Percentiles rank a stretch among this genome's conserved stretches.
phyloP scores from a whole-genome alignment of 37 sponge, comb jelly and placozoan species.

The Beroe forskalii region DNA sequence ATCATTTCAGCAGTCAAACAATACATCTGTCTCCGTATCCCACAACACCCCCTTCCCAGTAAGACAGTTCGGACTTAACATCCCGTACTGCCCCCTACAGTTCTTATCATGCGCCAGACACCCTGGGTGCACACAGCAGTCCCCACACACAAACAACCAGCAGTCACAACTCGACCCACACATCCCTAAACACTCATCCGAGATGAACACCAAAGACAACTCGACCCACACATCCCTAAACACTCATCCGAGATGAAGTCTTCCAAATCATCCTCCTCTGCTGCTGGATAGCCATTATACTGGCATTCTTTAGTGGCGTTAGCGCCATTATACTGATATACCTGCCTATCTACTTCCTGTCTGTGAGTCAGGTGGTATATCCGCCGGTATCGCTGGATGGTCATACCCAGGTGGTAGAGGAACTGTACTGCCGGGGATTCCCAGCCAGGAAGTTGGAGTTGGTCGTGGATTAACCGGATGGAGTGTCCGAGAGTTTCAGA shows the following conservation, averaged over 20 bases:
- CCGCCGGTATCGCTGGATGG: neutral
- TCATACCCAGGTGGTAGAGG: slow-evolving; percentile 31
- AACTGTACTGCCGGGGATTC: slow-evolving; percentile 44
- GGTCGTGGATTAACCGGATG: slow-evolving; percentile 15
- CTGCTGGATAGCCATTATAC: neutral
- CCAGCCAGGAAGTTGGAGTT: slow-evolving; percentile 37
- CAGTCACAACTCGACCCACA: neutral
- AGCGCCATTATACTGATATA: neutral
- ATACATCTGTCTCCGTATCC: neutral
- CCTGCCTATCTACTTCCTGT: neutral
- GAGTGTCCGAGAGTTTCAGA: neutral
- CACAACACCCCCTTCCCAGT: neutral
- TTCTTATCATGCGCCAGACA: neutral
- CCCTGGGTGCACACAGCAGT: slow-evolving; percentile 13
- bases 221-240: neutral
- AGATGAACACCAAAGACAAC: neutral
- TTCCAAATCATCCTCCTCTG: neutral
- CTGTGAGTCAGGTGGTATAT: neutral
- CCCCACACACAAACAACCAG: neutral
- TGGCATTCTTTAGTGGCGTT: neutral
- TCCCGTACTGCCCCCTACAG: neutral
- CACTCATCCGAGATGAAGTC: neutral
- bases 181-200: neutral
- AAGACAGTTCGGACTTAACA: neutral
- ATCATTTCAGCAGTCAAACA: neutral